A percentile compares a stretch with the other conserved stretches of the same genome.
These are phyloP conservation scores for Tringa solitaria DNA, from an alignment of 2,113 vertebrate genomes.

Conservation along the genomic window DNA sequence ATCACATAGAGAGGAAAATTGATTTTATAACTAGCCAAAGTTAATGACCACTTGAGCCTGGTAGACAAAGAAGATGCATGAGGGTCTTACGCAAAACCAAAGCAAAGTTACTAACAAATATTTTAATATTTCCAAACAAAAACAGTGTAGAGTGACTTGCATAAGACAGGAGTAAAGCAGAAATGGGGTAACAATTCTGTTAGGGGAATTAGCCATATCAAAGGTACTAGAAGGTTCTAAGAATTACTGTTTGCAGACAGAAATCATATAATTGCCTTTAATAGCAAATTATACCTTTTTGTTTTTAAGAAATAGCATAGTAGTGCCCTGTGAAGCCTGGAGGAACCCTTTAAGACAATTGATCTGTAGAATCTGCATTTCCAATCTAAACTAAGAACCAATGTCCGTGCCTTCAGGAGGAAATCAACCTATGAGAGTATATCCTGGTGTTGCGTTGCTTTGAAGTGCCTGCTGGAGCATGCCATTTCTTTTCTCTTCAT, in stretches of 20 bases:
- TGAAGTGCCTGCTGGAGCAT: not conserved
- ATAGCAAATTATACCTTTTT: not conserved
- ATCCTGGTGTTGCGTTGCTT: not conserved
- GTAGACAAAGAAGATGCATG: not conserved
- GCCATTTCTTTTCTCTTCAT: not conserved
- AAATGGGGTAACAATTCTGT: not conserved
- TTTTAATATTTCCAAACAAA: not conserved
- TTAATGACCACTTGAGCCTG: not conserved
- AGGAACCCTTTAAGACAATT: not conserved
- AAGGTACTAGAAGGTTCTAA: not conserved
- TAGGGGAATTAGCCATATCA: not conserved
- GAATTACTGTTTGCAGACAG: not conserved
- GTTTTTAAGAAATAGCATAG: not conserved
- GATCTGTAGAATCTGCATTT: not conserved
- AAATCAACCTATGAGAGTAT: not conserved
- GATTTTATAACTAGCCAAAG: not conserved
- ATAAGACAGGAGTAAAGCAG: not conserved
- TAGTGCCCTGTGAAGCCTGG: not conserved
- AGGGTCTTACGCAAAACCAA: not conserved
- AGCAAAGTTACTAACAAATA: not conserved
- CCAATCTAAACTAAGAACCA: not conserved
- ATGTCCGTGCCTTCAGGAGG: not conserved
- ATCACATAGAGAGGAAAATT: fast-evolving
- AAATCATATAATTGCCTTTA: not conserved
- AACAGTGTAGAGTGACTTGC: fast-evolving